phyloP scores from a whole-genome alignment of 2,113 vertebrate species.

The Crotophaga sulcirostris region DNA sequence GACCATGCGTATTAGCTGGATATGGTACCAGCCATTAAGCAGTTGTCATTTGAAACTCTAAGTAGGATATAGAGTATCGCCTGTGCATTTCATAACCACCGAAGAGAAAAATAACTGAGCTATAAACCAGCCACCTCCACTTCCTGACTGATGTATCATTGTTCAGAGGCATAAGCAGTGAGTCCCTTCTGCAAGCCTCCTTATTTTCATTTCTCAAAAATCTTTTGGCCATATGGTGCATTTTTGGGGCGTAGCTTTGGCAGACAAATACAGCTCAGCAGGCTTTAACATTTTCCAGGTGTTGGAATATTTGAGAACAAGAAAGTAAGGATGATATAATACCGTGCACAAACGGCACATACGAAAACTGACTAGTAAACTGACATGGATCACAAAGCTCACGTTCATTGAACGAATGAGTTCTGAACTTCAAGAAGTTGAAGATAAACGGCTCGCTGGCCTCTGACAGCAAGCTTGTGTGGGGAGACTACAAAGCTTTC shows the following conservation, averaged over 20 bases:
- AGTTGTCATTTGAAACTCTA: not conserved
- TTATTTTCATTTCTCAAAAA: not conserved
- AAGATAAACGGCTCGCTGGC: not conserved
- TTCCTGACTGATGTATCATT: not conserved
- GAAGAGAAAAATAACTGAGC: not conserved
- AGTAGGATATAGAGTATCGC: not conserved
- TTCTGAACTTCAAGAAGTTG: not conserved
- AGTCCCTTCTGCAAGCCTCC: not conserved
- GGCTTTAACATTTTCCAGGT: slow-evolving; percentile 34
- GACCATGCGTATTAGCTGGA: not conserved
- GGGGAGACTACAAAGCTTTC: not conserved
- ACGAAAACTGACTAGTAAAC: not conserved
- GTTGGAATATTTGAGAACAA: not conserved
- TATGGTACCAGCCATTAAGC: not conserved
- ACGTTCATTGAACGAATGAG: not conserved
- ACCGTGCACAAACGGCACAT: accelerated
- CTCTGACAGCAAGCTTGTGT: not conserved
- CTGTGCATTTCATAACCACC: not conserved
- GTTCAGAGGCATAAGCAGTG: not conserved
- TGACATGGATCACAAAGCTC: not conserved
- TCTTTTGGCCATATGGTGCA: not conserved
- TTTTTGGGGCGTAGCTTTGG: not conserved
- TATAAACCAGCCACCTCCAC: not conserved
- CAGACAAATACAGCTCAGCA: not conserved
- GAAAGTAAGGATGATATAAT: not conserved